Evolutionary conservation across 2,797 vertebrate species (phyloP).

Genomic region (Sebastes reedi): DNA sequence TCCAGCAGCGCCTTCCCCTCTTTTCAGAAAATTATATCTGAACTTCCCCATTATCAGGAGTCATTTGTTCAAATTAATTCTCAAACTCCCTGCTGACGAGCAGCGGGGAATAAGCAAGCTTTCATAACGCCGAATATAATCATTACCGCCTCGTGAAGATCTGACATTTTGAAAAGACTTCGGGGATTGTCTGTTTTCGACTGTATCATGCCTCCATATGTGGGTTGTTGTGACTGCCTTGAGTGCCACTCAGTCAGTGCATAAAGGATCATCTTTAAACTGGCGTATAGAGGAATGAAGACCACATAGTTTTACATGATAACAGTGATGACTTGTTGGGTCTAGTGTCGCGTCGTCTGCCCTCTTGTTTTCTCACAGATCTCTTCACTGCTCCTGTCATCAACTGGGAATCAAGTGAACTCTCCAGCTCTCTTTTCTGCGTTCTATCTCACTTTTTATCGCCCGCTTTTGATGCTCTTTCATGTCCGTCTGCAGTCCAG

Average conservation of each 20-base stretch:
- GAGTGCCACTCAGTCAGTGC: neutral
- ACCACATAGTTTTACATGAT: neutral
- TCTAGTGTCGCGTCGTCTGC: neutral
- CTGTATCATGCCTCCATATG: neutral
- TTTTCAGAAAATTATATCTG: slow-evolving; percentile 26
- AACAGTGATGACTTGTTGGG: neutral
- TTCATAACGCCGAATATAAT: slow-evolving; percentile 31
- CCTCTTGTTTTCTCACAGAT: slow-evolving; percentile 23
- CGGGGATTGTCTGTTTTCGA: neutral
- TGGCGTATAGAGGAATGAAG: neutral
- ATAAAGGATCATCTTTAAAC: neutral
- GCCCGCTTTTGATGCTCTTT: slow-evolving; percentile 2
- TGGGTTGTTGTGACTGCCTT: neutral
- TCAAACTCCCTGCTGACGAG: slow-evolving; percentile 11
- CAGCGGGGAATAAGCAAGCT: slow-evolving; percentile 38
- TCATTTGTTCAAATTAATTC: slow-evolving; percentile 48
- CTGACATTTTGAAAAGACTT: slow-evolving; percentile 22
- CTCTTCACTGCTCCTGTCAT: slow-evolving; percentile 32
- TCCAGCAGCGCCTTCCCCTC: slow-evolving; percentile 18
- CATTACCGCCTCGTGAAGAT: slow-evolving; percentile 1
- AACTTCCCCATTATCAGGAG: slow-evolving; percentile 33
- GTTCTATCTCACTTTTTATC: slow-evolving; percentile 34
- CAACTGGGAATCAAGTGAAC: slow-evolving; percentile 28
- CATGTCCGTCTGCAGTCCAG: slow-evolving; percentile 8
- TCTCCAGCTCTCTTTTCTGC: slow-evolving; percentile 6